These are phyloP conservation scores for Crossocerus cetratus DNA, from an alignment of 2,888 invertebrate genomes.

Conservation along the genomic window DNA sequence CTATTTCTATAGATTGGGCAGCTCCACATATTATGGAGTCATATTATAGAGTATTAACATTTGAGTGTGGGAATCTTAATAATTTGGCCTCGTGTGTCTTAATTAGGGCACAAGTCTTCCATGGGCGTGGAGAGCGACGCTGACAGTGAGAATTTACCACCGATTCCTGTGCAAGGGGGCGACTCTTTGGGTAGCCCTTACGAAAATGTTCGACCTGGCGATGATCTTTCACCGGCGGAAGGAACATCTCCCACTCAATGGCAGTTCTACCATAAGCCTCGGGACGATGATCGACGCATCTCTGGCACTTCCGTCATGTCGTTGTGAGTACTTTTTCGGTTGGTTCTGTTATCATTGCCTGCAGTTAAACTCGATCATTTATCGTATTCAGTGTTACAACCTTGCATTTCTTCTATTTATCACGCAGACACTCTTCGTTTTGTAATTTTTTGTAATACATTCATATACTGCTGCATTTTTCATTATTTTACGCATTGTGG, in stretches of 20 bases:
- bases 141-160: constrained; percentile 82
- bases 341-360: no score
- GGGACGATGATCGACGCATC: constrained; percentile 79
- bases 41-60: neutral
- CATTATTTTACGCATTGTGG: no score
- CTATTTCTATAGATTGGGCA: neutral
- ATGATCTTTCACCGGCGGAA: constrained; percentile 79
- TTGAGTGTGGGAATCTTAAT: neutral
- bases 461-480: no score
- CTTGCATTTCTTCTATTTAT: constrained; percentile 10
- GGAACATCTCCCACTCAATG: constrained; percentile 79
- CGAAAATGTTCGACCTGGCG: constrained; percentile 81
- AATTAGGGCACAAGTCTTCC: constrained; percentile 74
- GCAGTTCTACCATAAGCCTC: constrained; percentile 79
- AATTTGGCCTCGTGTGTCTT: neutral
- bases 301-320: constrained; percentile 81
- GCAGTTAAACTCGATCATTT: no score
- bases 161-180: constrained; percentile 80
- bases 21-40: neutral
- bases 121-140: constrained; percentile 79
- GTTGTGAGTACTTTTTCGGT: constrained; percentile 78
- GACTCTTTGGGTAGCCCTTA: constrained; percentile 83
- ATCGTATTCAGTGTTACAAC: constrained; percentile 71
- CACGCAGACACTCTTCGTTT: no score
- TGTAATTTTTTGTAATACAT: no score